Percentiles rank a stretch among this genome's conserved stretches.
These are phyloP conservation scores for Helicolenus hilgendorfi DNA, from an alignment of 2,797 vertebrate genomes.

Conservation along the genomic window DNA sequence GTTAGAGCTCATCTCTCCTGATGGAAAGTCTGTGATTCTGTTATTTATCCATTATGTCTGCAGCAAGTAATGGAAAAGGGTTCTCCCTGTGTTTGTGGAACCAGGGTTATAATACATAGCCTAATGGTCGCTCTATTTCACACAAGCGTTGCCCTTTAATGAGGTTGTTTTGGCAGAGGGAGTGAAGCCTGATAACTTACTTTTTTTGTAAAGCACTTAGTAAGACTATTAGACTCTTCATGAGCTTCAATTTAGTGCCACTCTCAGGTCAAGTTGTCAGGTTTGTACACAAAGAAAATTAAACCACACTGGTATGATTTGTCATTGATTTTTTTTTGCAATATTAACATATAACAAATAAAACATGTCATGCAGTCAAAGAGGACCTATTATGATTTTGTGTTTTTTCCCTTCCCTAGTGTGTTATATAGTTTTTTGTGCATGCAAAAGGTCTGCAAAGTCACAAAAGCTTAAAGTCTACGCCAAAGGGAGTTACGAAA, in stretches of 20 bases:
- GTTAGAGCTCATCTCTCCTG: not conserved
- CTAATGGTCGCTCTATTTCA: slow-evolving; percentile 36
- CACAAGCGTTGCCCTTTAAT: slow-evolving; percentile 46
- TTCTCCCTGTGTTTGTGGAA: not conserved
- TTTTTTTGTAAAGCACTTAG: slow-evolving; percentile 38
- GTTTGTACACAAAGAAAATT: not conserved
- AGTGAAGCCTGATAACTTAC: slow-evolving; percentile 28
- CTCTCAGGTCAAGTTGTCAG: slow-evolving; percentile 16
- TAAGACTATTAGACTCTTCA: slow-evolving; percentile 35
- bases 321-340: not conserved
- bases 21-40: slow-evolving; percentile 1
- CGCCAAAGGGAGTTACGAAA: too few species aligned
- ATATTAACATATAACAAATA: not conserved
- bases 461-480: too few species aligned
- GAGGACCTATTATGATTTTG: too few species aligned
- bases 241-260: slow-evolving; percentile 38
- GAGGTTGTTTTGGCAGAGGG: slow-evolving; percentile 42
- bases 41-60: slow-evolving; percentile 26
- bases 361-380: not conserved
- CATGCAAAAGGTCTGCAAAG: too few species aligned
- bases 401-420: too few species aligned
- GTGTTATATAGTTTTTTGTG: too few species aligned
- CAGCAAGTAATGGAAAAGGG: slow-evolving; percentile 32
- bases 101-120: slow-evolving; percentile 14
- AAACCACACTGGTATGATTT: not conserved